phyloP scores from a whole-genome alignment of 2,113 vertebrate genomes.

The Labrus mixtus region DNA sequence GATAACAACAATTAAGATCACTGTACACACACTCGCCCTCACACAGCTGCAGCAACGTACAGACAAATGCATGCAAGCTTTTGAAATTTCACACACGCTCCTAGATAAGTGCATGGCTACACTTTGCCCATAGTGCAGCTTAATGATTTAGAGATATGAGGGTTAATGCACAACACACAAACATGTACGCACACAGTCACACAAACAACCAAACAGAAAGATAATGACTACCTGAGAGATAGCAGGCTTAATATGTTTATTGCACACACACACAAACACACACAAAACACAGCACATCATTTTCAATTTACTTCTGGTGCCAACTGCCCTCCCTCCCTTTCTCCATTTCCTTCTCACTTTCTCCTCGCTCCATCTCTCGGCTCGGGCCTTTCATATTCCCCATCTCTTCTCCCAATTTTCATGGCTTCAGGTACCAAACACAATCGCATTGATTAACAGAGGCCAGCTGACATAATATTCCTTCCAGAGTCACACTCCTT shows the following conservation, averaged over 20 bases:
- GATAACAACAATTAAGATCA: constrained; percentile 81
- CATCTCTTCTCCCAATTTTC: constrained; percentile 72
- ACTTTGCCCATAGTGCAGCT: constrained; percentile 49
- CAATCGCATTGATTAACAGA: constrained; percentile 80
- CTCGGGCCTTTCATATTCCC: constrained; percentile 64
- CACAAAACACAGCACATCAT: constrained; percentile 80
- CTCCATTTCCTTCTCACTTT: constrained; percentile 65
- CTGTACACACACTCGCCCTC: constrained; percentile 74
- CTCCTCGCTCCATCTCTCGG: constrained; percentile 40
- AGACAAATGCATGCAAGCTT: constrained; percentile 40
- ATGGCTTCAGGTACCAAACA: constrained; percentile 77
- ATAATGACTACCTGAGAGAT: constrained; percentile 80
- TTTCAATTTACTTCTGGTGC: constrained; percentile 82
- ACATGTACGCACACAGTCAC: constrained; percentile 40
- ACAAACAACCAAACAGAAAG: constrained; percentile 48
- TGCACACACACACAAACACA: constrained; percentile 57
- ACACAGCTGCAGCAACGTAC: constrained; percentile 40
- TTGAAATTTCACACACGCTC: constrained; percentile 23
- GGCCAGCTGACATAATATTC: constrained; percentile 76
- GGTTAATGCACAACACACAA: constrained; percentile 60
- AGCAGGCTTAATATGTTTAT: constrained; percentile 76
- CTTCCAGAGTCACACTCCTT: constrained; percentile 57
- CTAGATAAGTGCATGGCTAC: constrained; percentile 53
- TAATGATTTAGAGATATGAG: constrained; percentile 67
- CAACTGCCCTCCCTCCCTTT: constrained; percentile 66